Conservation (phyloP, 2,113 vertebrate species). For the Microtus oregoni region DNA sequence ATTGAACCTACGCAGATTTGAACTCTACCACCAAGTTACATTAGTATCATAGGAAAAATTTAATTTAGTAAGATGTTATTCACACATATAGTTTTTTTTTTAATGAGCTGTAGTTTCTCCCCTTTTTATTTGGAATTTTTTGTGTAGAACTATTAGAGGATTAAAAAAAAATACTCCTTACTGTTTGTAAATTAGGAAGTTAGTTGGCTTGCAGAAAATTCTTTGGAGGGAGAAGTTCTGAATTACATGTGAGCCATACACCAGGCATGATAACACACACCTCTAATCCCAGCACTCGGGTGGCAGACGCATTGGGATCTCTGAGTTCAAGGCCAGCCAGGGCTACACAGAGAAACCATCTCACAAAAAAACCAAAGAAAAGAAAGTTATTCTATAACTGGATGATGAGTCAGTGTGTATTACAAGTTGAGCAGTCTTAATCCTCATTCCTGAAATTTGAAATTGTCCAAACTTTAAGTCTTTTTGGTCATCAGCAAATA, state of each 20-base stretch:
- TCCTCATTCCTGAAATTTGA: neutral
- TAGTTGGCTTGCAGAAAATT: constrained; percentile 29
- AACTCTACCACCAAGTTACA: neutral
- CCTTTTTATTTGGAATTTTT: constrained; percentile 39
- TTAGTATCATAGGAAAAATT: neutral
- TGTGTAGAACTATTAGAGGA: neutral
- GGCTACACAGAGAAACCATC: neutral
- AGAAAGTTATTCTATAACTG: neutral
- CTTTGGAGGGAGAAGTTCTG: constrained; percentile 57
- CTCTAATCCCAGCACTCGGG: no score
- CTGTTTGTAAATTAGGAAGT: constrained; percentile 16
- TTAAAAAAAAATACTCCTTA: neutral
- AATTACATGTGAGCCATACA: constrained; percentile 20
- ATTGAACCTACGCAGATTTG: neutral
- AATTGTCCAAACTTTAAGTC: neutral
- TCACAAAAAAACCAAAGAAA: neutral
- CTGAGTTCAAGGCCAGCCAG: no score
- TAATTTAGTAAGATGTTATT: constrained; percentile 33
- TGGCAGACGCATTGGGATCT: no score
- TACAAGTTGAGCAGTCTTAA: neutral
- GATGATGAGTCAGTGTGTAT: constrained; percentile 14
- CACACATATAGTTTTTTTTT: no score
- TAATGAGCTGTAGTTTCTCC: neutral
- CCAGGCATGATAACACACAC: no score
- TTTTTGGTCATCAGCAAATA: neutral